These are phyloP conservation scores for Philaethria dido DNA, from an alignment of 2,888 invertebrate species.

Conservation along the genomic window DNA sequence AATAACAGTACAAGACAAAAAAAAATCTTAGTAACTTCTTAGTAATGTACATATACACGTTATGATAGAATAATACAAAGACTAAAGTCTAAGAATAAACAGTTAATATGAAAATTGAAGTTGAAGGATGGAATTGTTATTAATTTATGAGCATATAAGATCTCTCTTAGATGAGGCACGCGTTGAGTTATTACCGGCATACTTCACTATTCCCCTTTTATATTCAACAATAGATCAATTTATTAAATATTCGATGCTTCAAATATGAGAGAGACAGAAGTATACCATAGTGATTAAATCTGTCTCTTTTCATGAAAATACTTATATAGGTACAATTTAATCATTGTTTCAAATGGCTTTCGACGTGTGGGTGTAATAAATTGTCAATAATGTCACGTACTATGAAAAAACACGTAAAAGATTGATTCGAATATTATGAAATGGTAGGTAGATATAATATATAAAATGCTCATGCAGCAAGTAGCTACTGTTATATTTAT, in stretches of 20 bases:
- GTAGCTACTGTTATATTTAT: constrained; percentile 23
- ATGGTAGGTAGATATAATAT: neutral
- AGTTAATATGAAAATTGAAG: constrained; percentile 19
- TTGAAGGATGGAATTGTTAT: constrained; percentile 23
- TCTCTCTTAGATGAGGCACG: neutral
- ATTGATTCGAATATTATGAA: constrained; percentile 4
- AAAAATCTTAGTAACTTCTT: too few species aligned
- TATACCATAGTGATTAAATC: neutral
- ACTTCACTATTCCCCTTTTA: neutral
- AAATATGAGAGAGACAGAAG: neutral
- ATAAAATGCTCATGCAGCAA: neutral
- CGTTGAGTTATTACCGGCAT: neutral
- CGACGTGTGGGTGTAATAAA: neutral
- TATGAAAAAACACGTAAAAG: constrained; percentile 5
- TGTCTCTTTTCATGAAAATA: neutral
- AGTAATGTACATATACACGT: too few species aligned
- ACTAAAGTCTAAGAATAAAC: constrained; percentile 19
- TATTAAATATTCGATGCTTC: neutral
- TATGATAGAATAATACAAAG: constrained; percentile 4
- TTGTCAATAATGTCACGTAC: neutral
- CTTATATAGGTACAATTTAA: neutral
- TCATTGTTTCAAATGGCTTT: neutral
- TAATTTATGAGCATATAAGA: constrained; percentile 22
- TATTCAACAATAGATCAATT: constrained; percentile 11
- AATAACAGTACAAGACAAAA: too few species aligned